Base-by-base conservation (phyloP, 2,888 invertebrate species). In the Escarpia spicata region DNA sequence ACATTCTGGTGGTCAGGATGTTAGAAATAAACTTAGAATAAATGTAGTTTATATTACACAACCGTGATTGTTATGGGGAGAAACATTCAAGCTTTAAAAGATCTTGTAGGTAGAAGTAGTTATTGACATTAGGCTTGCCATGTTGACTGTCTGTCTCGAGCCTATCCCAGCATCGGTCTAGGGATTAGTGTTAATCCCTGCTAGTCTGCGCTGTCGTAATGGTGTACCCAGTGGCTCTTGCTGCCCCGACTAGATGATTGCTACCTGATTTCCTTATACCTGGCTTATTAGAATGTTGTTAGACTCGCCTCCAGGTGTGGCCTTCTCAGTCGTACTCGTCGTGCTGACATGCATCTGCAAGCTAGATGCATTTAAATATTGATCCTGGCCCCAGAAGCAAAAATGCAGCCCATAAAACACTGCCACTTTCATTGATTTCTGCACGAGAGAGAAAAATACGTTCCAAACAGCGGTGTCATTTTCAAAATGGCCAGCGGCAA, bases 351-450 rank as follows among this genome's bases (percentile, higher is more conserved):
- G 75, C 75, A 75, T 75, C n/a, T 4, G 75, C 75, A 75, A 19
- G 75, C 75, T 75, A 6, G 75, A 75, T 26, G 75, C 26, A 75
- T 75, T 75, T 75, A 75, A 75, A 75, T 75, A 75, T 75, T 75
- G 75, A 75, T 75, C 75, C 75, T n/a, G 75, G 75, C 26, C 75
- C 26, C 75, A 75, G 75, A 75, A 75, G 75, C 75, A 75, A 75
- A 75, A 75, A 75, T 4, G 26, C 75, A 75, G 75, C 75, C 75
- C 75, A 75, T 75, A 75, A 75, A 75, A 75, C 75, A 75, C 52
- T 52, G 75, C 26, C 75, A 26, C 75, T 75, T 75, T 75, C 75
- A 75, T 75, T 26, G 75, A 75, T 75, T 75, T 75, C 26, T n/a
- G 19, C 26, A 75, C 15, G 75, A 75, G 19, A n/a, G 26, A 75